Evolutionary conservation across 2,113 vertebrate genomes (phyloP), one percentile per base, ranked within the genome.

Genomic region (Phrynosoma blainvillii): DNA sequence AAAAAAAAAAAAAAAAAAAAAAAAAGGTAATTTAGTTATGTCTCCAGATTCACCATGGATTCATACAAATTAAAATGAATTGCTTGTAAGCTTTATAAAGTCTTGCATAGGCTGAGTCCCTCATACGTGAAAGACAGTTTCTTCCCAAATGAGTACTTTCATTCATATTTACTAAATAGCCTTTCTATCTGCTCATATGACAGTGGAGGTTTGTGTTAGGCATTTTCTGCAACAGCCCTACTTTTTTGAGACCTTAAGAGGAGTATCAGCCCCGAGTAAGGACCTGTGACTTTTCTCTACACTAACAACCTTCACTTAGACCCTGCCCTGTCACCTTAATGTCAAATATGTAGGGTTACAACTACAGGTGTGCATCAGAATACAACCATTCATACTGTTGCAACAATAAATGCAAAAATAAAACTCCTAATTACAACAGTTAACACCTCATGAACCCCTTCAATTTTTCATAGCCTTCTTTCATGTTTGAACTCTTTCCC

Each of bases 1-100:
- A 36, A 32, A 75, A 1, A 25, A 36, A 36, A 32, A 75, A 1
- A 25, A n/a, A 95, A 93, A 92, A 30, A 36, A 36, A 36, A 36
- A 36, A 32, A 75, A 1, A 25, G 54, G 85, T 88, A 12, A 87
- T 87, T 70, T 52, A 54, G 32, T 82, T 88, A 84, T 12, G 21
- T 54, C 30, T 11, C 36, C 14, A 83, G 40, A 4, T 4, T 4
- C 42, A 68, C 32, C 16, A 62, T 52, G 23, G 10, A 83, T 65
- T 81, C 11, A 74, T 23, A 75, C 16, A 47, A 65, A 20, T 40
- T 18, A 62, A 1, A 66, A 42, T 82, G 20, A 82, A 77, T 74
- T 74, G 16, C 40, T 66, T 85, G 52, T 78, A 56, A 27, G 4
- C 8, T 56, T 70, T 25, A 36, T 36, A 71, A 70, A 79, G 30